Evolutionary conservation across 2,888 invertebrate genomes (phyloP), one percentile per base, ranked within the genome.

Genomic region (Caenorhabditis sinica): DNA sequence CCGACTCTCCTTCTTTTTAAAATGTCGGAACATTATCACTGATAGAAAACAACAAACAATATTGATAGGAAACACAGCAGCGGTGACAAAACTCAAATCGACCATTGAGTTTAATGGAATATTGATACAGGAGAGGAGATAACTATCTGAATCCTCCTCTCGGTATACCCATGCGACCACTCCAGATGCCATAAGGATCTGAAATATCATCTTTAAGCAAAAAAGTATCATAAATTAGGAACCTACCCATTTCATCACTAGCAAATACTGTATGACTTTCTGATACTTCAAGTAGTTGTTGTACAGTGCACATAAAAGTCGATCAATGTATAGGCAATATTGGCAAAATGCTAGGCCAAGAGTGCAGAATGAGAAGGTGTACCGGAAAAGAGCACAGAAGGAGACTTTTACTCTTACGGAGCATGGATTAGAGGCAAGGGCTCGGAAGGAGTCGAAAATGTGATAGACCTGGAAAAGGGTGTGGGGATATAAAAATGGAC

Each of bases 71-170:
- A 82, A 63, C 0, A 82, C 72, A 20, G 49, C 49, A 4, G 71
- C 69, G 3, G 82, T 75, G 28, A 75, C 75, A n/a, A 71, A 51
- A 28, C 56, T 71, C 36, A 82, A 13, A 15, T 82, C 82, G 11
- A 63, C 53, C 69, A 75, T 75, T 4, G 82, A 82, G 20, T 36
- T 65, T 4, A 75, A 25, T 11, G 75, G 75, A 17, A 75, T 68
- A 28, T 82, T 82, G 20, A 82, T 33, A 45, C 82, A 82, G 20
- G 82, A 82, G n/a, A 82, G 45, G n/a, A 82, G 75, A 51, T 75
- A 75, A 28, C 53, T 23, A 15, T 75, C 63, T 1, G 75, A 53
- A 36, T 82, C 53, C 20, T 69, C 82, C 11, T 75, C 65, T 20
- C 82, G 75, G 49, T 75, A 82, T 1, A 82, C 75, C 69, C 63